These are phyloP conservation scores for Parthenolecanium corni DNA, from an alignment of 2,888 invertebrate genomes.

Conservation along the genomic window DNA sequence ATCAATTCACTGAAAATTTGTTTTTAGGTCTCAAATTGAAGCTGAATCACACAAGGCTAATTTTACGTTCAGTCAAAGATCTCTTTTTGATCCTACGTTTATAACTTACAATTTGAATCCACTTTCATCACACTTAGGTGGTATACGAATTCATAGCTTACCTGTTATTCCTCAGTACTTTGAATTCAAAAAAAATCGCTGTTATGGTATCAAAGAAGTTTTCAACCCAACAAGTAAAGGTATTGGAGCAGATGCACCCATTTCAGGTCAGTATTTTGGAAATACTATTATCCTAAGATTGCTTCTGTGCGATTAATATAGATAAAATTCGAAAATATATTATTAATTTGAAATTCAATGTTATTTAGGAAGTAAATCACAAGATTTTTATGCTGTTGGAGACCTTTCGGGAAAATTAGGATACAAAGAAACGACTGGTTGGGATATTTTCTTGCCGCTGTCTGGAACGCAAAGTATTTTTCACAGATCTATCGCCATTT, in stretches of 20 bases:
- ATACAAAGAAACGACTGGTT: slow-evolving; percentile 59
- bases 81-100: slow-evolving; percentile 74
- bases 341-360: too few relatives aligned
- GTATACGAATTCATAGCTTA: slow-evolving; percentile 58
- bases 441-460: slow-evolving; percentile 76
- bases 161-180: slow-evolving; percentile 48
- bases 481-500: slow-evolving; percentile 67
- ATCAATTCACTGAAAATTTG: slow-evolving; percentile 12
- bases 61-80: slow-evolving; percentile 63
- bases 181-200: slow-evolving; percentile 41
- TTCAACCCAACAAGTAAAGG: slow-evolving; percentile 56
- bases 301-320: too few relatives aligned
- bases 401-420: slow-evolving; percentile 79
- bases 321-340: too few relatives aligned
- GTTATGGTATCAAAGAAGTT: slow-evolving; percentile 57
- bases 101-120: slow-evolving; percentile 42
- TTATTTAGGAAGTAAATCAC: slow-evolving; percentile 57
- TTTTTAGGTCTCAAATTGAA: slow-evolving; percentile 52
- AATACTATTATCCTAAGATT: not conserved
- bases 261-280: slow-evolving; percentile 31
- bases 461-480: slow-evolving; percentile 66
- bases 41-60: slow-evolving; percentile 69
- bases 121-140: slow-evolving; percentile 46
- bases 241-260: slow-evolving; percentile 32
- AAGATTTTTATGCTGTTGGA: slow-evolving; percentile 81